These are phyloP conservation scores for Acholoe squamosa DNA, from an alignment of 2,888 invertebrate species.

Conservation along the genomic window DNA sequence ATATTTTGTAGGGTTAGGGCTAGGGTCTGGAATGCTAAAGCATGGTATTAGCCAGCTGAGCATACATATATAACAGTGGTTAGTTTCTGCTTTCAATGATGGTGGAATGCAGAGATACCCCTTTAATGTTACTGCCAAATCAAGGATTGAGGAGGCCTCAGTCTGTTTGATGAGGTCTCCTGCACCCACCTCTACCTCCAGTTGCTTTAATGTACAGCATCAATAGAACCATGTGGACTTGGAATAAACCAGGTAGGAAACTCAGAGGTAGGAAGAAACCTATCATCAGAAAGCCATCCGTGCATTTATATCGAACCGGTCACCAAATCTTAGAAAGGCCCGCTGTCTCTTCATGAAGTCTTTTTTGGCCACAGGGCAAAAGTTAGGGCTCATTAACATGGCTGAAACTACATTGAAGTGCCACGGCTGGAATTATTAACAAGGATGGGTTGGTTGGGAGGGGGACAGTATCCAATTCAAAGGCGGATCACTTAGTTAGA, in stretches of 20 bases:
- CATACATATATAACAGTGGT: no score
- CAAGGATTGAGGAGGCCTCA: no score
- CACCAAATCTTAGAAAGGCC: background rate
- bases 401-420: background rate
- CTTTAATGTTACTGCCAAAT: no score
- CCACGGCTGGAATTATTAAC: conserved; percentile 7
- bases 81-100: no score
- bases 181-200: background rate
- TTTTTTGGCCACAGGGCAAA: conserved; percentile 18
- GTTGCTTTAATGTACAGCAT: background rate
- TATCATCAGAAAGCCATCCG: background rate
- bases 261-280: background rate
- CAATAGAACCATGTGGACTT: background rate
- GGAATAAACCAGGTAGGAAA: background rate
- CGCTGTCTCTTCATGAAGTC: background rate
- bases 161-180: no score
- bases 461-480: background rate
- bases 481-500: background rate
- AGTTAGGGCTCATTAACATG: background rate
- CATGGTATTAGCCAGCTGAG: no score
- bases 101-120: no score
- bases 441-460: background rate
- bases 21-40: no score
- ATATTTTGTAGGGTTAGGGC: no score
- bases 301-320: background rate